phyloP scores from a whole-genome alignment of 2,888 invertebrate species.

The Orgyia antiqua region DNA sequence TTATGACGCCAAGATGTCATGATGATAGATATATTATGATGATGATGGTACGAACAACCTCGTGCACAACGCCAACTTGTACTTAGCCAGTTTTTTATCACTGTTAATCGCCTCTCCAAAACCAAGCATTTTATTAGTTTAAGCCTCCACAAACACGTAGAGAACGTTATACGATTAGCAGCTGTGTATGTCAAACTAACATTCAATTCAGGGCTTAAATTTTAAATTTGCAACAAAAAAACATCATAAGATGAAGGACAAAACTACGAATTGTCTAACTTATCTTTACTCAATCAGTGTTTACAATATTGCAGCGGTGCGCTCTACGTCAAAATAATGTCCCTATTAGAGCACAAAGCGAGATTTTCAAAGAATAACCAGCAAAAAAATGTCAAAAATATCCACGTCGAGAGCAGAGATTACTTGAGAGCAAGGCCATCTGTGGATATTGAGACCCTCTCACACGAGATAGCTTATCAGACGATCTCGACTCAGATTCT shows the following conservation, averaged over 20 bases:
- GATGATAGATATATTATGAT: too few species aligned
- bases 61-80: too few species aligned
- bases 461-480: constrained; percentile 73
- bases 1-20: too few species aligned
- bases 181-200: too few species aligned
- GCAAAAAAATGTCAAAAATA: constrained; percentile 72
- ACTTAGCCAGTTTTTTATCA: too few species aligned
- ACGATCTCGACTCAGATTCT: constrained; percentile 71
- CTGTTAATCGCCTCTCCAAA: too few species aligned
- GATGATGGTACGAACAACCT: too few species aligned
- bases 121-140: too few species aligned
- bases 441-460: constrained; percentile 77
- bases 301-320: constrained; percentile 68
- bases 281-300: constrained; percentile 74
- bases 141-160: too few species aligned
- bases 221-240: constrained; percentile 44
- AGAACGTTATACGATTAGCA: too few species aligned
- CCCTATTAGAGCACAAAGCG: constrained; percentile 74
- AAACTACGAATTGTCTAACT: constrained; percentile 63
- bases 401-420: constrained; percentile 57
- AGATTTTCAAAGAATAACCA: constrained; percentile 66
- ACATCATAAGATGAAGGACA: constrained; percentile 39
- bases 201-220: too few species aligned
- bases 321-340: constrained; percentile 76
- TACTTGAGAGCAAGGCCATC: constrained; percentile 72